phyloP scores from a whole-genome alignment of 2,888 invertebrate species.

The Cephonodes hylas region DNA sequence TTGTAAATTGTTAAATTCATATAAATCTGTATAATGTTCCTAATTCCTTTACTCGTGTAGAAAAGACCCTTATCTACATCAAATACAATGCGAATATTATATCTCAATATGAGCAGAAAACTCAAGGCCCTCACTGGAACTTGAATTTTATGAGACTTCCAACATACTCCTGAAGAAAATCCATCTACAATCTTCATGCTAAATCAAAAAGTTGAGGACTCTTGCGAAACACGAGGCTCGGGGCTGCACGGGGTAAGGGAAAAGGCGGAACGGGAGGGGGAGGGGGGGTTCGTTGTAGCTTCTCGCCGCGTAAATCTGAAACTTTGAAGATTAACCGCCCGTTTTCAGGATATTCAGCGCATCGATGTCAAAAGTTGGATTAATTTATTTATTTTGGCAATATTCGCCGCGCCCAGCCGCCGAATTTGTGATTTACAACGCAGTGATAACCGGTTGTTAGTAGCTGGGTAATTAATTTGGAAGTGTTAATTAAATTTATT shows the following conservation, averaged over 20 bases:
- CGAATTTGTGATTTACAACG: conserved; percentile 1
- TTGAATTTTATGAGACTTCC: neutral
- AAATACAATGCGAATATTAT: neutral
- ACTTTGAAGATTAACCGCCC: conserved; percentile 36
- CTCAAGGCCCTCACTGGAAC: neutral
- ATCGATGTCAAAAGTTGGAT: conserved; percentile 26
- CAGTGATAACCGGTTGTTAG: neutral
- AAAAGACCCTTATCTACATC: neutral
- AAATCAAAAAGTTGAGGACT: conserved; percentile 6
- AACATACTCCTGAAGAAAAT: neutral
- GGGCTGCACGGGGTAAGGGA: too few relatives aligned
- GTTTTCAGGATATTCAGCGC: conserved; percentile 24
- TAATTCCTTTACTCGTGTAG: too few relatives aligned
- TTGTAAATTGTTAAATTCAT: too few relatives aligned
- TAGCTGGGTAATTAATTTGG: neutral
- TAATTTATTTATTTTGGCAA: conserved; percentile 35
- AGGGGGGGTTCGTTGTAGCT: neutral
- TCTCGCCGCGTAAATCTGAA: conserved; percentile 31
- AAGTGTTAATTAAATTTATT: neutral
- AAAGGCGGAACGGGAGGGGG: neutral
- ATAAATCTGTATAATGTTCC: too few relatives aligned
- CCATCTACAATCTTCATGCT: neutral
- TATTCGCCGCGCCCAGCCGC: neutral
- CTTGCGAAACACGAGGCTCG: neutral
- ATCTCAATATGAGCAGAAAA: neutral